Evolutionary conservation across 2,797 vertebrate species (phyloP), one percentile per base, ranked within the genome.

Genomic region (Eidolon dupreanum): DNA sequence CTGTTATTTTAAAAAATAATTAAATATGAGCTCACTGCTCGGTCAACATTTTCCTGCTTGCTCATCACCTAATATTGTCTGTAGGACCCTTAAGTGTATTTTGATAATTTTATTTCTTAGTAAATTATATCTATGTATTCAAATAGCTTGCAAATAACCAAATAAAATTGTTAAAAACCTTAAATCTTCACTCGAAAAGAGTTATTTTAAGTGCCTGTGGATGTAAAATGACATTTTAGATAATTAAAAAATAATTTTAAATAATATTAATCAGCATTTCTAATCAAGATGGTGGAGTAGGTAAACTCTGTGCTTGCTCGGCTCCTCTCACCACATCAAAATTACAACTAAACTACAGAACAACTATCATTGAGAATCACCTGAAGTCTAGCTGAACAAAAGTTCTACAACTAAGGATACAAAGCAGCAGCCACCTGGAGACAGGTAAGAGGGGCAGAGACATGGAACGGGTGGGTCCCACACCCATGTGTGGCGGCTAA

Each of bases 181-280:
- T 57, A 65, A 20, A 41, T 88, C 65, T n/a, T 91, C 51, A 3
- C 71, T 98, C 97, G 93, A 46, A 94, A 87, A 46, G 20, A 92
- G 41, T 91, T 91, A 31, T 92, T 83, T 26, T 49, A 88, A 94
- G 55, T 11, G 81, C 16, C 4, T 63, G 43, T 8, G 2, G 51
- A 22, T 59, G 2, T 53, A 61, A 20, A 94, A 59, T 77, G 26
- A 43, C n/a, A 10, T n/a, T 84, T 94, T 68, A 97, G 98, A 97
- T 65, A 43, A 93, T 13, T 16, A 81, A 88, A 97, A 97, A 98
- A 97, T 68, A 92, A 96, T 15, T 55, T 95, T 86, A 83, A 97
- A 97, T 92, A 88, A 95, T 96, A 41, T 95, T 95, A 97, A 73
- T 31, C 59, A 49, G 49, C 49, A 49, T 49, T 49, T 49, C 15